phyloP scores from a whole-genome alignment of 2,888 invertebrate genomes.

The Sphaerolaimus hirsutus region DNA sequence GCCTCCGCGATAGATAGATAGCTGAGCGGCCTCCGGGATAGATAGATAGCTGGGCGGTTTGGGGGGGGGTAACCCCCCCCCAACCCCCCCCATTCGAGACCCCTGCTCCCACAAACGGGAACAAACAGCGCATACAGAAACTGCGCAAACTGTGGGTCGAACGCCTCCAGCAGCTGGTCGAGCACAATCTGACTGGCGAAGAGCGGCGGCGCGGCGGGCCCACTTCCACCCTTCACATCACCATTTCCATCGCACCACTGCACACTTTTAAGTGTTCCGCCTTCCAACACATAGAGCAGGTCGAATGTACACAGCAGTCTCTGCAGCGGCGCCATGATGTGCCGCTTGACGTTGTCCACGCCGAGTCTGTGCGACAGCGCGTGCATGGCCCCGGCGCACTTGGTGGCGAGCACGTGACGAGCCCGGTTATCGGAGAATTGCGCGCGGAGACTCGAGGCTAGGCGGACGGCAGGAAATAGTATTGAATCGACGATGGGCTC shows the following conservation, averaged over 20 bases:
- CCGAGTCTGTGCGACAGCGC: slow-evolving; percentile 36
- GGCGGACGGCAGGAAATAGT: slow-evolving; percentile 51
- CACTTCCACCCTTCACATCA: no score
- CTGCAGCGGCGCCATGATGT: slow-evolving; percentile 13
- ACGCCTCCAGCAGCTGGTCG: slow-evolving; percentile 55
- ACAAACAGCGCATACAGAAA: not conserved
- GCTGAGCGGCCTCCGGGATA: no score
- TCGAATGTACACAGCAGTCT: slow-evolving; percentile 15
- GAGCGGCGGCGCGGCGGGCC: not conserved
- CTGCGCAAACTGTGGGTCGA: slow-evolving; percentile 56
- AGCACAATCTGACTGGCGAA: slow-evolving; percentile 34
- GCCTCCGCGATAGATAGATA: no score
- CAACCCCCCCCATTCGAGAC: no score
- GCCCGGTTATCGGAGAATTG: slow-evolving; percentile 43
- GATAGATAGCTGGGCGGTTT: no score
- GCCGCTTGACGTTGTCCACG: slow-evolving; percentile 28
- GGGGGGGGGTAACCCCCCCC: no score
- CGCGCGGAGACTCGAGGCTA: slow-evolving; percentile 52
- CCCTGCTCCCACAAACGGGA: not conserved
- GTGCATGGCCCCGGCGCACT: slow-evolving; percentile 9
- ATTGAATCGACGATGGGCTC: slow-evolving; percentile 61
- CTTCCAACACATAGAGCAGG: slow-evolving; percentile 7
- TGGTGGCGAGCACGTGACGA: slow-evolving; percentile 8
- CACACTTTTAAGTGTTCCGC: not conserved
- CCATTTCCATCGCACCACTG: not conserved